These are phyloP conservation scores for Varecia variegata DNA, from an alignment of 2,797 vertebrate genomes.

Conservation along the genomic window DNA sequence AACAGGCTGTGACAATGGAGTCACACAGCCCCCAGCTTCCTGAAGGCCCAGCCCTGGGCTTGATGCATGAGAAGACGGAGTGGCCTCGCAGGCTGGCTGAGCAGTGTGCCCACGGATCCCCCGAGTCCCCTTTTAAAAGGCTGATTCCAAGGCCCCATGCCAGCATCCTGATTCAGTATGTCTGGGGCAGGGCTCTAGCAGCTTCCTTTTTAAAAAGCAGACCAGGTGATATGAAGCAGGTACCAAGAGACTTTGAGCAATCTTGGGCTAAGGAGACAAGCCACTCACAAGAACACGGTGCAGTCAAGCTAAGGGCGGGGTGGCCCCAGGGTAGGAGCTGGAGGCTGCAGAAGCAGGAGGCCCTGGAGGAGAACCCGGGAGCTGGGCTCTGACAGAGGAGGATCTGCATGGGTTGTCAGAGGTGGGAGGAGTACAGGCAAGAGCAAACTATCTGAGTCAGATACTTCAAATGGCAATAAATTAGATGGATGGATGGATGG, in stretches of 20 bases:
- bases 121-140: neutral
- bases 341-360: neutral
- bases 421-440: neutral
- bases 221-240: neutral
- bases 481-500: constrained; percentile 3
- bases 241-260: neutral
- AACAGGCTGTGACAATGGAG: neutral
- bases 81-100: neutral
- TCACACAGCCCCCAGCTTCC: neutral
- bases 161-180: neutral
- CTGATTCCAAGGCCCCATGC: neutral
- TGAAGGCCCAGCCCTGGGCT: neutral
- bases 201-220: neutral
- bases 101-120: neutral
- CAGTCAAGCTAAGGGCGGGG: neutral
- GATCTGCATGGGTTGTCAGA: neutral
- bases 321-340: neutral
- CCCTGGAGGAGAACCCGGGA: neutral
- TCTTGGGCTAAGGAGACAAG: neutral
- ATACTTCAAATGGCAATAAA: constrained; percentile 26
- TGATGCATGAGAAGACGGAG: neutral
- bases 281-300: neutral
- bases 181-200: neutral
- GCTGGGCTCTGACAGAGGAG: neutral
- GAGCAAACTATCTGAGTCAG: constrained; percentile 34